A percentile compares a stretch with the other conserved stretches of the same genome.
These are phyloP conservation scores for Caracal caracal DNA, from an alignment of 2,113 vertebrate genomes.

Conservation along the genomic window DNA sequence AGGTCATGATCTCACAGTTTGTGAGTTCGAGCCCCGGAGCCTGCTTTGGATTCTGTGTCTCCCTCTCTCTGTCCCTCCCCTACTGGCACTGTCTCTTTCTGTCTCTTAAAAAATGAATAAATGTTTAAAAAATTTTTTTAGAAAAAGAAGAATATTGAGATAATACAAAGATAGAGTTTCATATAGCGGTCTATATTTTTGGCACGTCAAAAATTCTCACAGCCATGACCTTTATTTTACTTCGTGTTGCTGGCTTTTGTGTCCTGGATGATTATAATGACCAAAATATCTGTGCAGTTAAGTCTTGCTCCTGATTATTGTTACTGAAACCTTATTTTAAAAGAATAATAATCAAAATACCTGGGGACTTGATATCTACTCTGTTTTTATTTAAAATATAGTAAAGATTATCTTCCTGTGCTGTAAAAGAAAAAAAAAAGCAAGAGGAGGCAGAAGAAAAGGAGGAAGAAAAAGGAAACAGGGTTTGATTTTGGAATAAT, in stretches of 20 bases:
- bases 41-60: too few species aligned
- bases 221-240: constrained; percentile 57
- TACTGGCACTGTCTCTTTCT: too few species aligned
- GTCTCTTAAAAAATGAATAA: too few species aligned
- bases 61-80: too few species aligned
- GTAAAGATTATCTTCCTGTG: too few species aligned
- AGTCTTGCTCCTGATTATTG: constrained; percentile 54
- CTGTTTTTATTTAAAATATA: constrained; percentile 81
- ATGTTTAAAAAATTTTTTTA: neutral
- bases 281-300: constrained; percentile 68
- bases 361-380: constrained; percentile 76
- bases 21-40: too few species aligned
- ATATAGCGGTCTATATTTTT: constrained; percentile 23
- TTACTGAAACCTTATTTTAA: constrained; percentile 62
- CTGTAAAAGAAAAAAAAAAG: too few species aligned
- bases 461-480: too few species aligned
- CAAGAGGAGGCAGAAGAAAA: neutral
- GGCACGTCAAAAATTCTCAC: constrained; percentile 16
- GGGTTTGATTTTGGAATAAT: neutral
- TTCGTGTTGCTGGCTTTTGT: constrained; percentile 56
- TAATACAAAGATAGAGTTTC: constrained; percentile 51
- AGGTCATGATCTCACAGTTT: too few species aligned
- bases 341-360: constrained; percentile 51
- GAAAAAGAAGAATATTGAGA: constrained; percentile 37
- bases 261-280: constrained; percentile 60